A percentile compares a stretch with the other conserved stretches of the same genome.
These are phyloP conservation scores for Synanthedon vespiformis DNA, from an alignment of 2,888 invertebrate species.

Conservation along the genomic window DNA sequence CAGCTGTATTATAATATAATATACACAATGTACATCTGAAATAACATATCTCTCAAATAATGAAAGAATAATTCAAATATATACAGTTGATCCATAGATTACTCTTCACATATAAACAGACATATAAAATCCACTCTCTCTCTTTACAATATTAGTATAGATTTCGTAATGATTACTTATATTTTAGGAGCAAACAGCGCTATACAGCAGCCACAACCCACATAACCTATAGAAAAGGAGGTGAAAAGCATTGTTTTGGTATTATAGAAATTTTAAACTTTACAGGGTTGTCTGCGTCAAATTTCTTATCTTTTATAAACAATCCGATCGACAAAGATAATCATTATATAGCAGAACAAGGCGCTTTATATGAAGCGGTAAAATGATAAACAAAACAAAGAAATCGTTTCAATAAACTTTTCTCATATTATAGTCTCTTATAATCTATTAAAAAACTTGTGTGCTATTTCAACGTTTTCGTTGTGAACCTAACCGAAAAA, in stretches of 20 bases:
- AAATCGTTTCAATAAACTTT: background rate
- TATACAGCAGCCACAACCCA: conserved; percentile 1
- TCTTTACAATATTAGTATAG: too few relatives aligned
- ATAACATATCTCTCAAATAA: too few relatives aligned
- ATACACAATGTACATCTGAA: too few relatives aligned
- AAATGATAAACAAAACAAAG: conserved; percentile 58
- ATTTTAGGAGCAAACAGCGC: too few relatives aligned
- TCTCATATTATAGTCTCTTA: background rate
- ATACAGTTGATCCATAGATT: too few relatives aligned
- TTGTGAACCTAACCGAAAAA: conserved; percentile 13
- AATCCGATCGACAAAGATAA: conserved; percentile 12
- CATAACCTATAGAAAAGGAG: conserved; percentile 5
- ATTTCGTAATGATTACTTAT: too few relatives aligned
- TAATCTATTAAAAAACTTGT: too few relatives aligned
- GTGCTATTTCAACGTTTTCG: background rate
- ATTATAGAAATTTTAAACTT: background rate
- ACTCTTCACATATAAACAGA: too few relatives aligned
- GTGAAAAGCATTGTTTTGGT: background rate
- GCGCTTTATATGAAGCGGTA: conserved; percentile 22
- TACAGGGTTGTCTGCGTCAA: background rate
- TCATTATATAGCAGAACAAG: conserved; percentile 7
- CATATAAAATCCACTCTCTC: too few relatives aligned
- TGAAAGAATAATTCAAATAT: too few relatives aligned
- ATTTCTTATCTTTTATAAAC: background rate
- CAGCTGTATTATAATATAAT: too few relatives aligned